Percentiles rank a stretch among this genome's conserved stretches.
Conservation (phyloP, 2,797 vertebrate species). For the Tragelaphus oryx region DNA sequence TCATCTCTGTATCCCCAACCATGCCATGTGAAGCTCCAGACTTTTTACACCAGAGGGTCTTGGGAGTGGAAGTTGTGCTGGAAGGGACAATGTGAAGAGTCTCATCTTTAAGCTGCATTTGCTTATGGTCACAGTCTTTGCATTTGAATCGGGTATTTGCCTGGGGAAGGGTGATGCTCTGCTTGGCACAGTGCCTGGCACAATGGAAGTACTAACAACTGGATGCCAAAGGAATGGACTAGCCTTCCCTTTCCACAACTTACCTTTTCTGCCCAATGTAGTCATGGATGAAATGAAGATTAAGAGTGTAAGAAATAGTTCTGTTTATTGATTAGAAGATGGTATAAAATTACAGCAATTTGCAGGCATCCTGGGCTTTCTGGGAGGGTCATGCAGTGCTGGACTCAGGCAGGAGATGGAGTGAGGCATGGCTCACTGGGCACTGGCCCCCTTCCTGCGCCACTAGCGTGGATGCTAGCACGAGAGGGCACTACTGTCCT, state of each 20-base stretch:
- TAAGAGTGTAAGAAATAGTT: constrained; percentile 67
- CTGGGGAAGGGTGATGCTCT: neutral
- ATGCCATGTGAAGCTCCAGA: fast-evolving
- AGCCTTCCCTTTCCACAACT: neutral
- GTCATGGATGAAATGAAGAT: neutral
- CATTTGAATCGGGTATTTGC: neutral
- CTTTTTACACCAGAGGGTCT: neutral
- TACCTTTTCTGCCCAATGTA: neutral
- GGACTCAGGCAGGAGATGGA: constrained; percentile 42
- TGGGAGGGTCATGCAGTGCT: constrained; percentile 62
- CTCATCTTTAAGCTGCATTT: neutral
- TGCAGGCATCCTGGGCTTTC: constrained; percentile 58
- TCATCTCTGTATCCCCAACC: neutral
- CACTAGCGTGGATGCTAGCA: neutral
- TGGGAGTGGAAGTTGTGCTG: no score
- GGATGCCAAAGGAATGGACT: neutral
- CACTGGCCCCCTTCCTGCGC: neutral
- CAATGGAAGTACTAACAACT: neutral
- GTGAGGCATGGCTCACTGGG: neutral
- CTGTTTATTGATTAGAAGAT: constrained; percentile 72
- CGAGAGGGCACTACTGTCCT: neutral
- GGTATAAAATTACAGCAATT: constrained; percentile 72
- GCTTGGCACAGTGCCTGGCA: neutral
- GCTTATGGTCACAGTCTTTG: neutral
- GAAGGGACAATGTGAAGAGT: neutral